Conservation (phyloP, 2,797 vertebrate genomes). For the Alectoris magna region DNA sequence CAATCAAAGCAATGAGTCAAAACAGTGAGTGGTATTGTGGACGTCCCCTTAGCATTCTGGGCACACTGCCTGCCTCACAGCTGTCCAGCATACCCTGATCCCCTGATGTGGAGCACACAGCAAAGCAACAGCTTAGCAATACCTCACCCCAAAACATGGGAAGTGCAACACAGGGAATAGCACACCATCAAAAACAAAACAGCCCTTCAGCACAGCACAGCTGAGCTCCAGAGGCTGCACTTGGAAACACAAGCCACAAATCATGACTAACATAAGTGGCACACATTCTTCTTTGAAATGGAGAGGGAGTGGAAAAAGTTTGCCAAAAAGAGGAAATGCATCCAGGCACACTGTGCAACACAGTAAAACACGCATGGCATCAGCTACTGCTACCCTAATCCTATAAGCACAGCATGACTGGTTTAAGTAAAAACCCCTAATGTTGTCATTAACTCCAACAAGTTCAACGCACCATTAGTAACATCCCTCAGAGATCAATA, state of each 20-base stretch:
- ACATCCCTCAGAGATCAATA: not conserved
- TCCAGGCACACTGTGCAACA: fast-evolving
- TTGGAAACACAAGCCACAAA: not conserved
- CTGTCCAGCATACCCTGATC: not conserved
- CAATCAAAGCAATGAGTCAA: not conserved
- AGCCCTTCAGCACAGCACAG: not conserved
- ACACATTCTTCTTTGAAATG: not conserved
- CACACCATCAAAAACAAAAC: fast-evolving
- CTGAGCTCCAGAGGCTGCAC: not conserved
- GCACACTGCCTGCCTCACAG: not conserved
- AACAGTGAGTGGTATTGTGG: not conserved
- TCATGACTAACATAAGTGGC: not conserved
- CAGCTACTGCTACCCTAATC: not conserved
- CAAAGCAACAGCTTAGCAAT: not conserved
- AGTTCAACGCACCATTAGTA: not conserved
- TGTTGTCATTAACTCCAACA: not conserved
- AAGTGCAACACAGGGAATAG: fast-evolving
- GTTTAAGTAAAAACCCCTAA: not conserved
- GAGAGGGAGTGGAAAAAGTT: not conserved
- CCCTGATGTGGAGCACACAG: not conserved
- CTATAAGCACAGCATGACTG: not conserved
- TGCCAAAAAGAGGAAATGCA: not conserved
- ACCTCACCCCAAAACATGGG: not conserved
- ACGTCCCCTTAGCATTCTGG: not conserved
- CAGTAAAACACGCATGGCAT: fast-evolving